These are phyloP conservation scores for Zonitis immaculata DNA, from an alignment of 2,888 invertebrate species.

Conservation along the genomic window DNA sequence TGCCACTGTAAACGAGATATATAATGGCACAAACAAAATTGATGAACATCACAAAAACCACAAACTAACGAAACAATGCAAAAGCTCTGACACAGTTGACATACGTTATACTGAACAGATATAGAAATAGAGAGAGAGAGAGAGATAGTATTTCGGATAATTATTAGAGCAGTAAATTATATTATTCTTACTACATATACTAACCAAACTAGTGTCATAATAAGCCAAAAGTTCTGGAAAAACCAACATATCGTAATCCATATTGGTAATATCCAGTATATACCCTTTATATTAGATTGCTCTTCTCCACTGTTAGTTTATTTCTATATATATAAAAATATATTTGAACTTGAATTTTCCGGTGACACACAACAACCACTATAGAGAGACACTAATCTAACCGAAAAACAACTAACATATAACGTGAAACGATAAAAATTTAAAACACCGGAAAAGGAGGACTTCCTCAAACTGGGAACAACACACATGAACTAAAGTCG, in stretches of 20 bases:
- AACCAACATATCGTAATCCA: constrained; percentile 64
- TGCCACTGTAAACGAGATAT: constrained; percentile 3
- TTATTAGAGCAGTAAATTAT: constrained; percentile 14
- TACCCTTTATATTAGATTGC: no score
- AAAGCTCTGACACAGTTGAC: constrained; percentile 5
- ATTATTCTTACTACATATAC: no score
- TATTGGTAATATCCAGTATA: constrained; percentile 31
- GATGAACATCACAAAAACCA: constrained; percentile 17
- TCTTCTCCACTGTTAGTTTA: no score
- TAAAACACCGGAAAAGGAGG: constrained; percentile 3
- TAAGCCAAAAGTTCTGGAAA: constrained; percentile 61
- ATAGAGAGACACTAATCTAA: no score
- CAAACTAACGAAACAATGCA: constrained; percentile 9
- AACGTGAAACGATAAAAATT: constrained; percentile 3
- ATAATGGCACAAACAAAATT: constrained; percentile 13
- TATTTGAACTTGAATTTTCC: no score
- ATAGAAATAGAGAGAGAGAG: no score
- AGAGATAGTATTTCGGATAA: neutral
- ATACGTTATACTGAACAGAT: neutral
- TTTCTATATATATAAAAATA: no score
- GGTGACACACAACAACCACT: neutral
- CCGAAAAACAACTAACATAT: neutral
- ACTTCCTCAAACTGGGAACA: constrained; percentile 20
- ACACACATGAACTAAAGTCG: constrained; percentile 40
- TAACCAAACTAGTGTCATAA: constrained; percentile 57